Conservation (phyloP, 2,113 vertebrate genomes). For the Eptatretus burgeri region DNA sequence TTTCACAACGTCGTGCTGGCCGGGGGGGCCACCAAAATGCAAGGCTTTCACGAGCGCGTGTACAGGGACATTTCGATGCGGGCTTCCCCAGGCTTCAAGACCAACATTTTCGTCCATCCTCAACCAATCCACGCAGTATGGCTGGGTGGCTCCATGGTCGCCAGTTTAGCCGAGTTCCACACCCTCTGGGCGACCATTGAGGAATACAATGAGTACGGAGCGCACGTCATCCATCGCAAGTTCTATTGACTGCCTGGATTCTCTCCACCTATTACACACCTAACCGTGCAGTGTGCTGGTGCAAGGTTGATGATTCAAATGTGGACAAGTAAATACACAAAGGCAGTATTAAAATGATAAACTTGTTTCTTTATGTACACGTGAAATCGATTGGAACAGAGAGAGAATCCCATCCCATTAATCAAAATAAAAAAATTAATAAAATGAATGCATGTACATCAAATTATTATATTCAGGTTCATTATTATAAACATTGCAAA, state of each 20-base stretch:
- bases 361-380: too few species aligned
- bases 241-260: slow-evolving; percentile 12
- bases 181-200: neutral
- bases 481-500: too few species aligned
- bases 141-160: neutral
- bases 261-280: too few species aligned
- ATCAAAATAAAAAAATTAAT: too few species aligned
- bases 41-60: neutral
- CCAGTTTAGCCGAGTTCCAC: neutral
- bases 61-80: neutral
- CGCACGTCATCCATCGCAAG: slow-evolving; percentile 8
- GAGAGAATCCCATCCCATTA: too few species aligned
- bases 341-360: too few species aligned
- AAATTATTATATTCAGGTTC: too few species aligned
- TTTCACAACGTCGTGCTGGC: neutral
- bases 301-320: too few species aligned
- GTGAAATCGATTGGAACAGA: too few species aligned
- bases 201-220: neutral
- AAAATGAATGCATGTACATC: too few species aligned
- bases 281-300: too few species aligned
- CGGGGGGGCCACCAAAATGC: neutral
- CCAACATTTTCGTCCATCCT: neutral
- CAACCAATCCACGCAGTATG: neutral
- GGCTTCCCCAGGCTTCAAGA: neutral
- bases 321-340: too few species aligned